Percentiles rank a stretch among this genome's conserved stretches.
Conservation (phyloP, 2,113 vertebrate genomes). For the Forbesichthys papilliferus region DNA sequence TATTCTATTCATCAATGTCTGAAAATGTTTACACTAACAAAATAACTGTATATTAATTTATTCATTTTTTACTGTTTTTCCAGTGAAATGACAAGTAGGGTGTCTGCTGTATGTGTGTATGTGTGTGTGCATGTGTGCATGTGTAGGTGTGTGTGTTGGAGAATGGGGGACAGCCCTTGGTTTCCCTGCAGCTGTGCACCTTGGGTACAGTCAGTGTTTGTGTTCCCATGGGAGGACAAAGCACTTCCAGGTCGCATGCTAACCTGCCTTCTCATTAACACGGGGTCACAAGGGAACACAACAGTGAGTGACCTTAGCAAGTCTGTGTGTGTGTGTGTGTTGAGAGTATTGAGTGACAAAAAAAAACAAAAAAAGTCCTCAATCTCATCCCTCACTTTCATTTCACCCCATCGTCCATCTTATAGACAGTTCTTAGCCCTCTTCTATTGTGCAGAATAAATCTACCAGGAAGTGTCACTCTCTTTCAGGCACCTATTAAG, state of each 20-base stretch:
- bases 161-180: neutral
- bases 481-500: neutral
- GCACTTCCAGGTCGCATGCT: slow-evolving; percentile 62
- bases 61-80: no score
- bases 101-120: neutral
- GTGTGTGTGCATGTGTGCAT: no score
- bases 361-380: slow-evolving; percentile 6
- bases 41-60: no score
- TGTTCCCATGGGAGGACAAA: slow-evolving; percentile 72
- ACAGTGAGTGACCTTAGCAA: slow-evolving; percentile 49
- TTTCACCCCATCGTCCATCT: slow-evolving; percentile 15
- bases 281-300: slow-evolving; percentile 60
- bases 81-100: slow-evolving; percentile 32
- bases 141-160: slow-evolving; percentile 1
- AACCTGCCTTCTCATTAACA: slow-evolving; percentile 66
- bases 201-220: slow-evolving; percentile 57
- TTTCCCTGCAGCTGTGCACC: slow-evolving; percentile 57
- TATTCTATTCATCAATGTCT: no score
- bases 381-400: slow-evolving; percentile 28
- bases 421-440: neutral
- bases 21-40: no score
- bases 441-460: neutral
- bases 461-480: neutral
- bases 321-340: neutral
- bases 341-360: slow-evolving; percentile 3